Percentiles rank a stretch among this genome's conserved stretches.
These are phyloP conservation scores for Mus spicilegus DNA, from an alignment of 2,113 vertebrate genomes.

Conservation along the genomic window DNA sequence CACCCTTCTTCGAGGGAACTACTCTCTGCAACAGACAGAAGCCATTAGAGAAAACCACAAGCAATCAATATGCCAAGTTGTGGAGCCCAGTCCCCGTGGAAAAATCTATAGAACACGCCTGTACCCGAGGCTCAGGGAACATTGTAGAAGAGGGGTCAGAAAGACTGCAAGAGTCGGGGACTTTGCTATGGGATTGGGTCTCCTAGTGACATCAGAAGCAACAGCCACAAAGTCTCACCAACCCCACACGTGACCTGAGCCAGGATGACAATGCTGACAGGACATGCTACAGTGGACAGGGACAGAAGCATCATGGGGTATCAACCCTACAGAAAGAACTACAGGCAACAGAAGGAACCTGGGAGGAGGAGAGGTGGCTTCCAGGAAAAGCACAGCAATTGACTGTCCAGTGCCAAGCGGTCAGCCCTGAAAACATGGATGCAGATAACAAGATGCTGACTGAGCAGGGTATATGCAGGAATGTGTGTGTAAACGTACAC, in stretches of 20 bases:
- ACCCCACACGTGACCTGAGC: not conserved
- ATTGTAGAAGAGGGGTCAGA: not conserved
- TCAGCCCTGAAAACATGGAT: not conserved
- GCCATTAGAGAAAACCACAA: not conserved
- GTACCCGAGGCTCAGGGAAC: not conserved
- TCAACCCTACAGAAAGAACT: not conserved
- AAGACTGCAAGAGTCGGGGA: not conserved
- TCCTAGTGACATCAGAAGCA: not conserved
- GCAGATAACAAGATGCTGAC: not conserved
- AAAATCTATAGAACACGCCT: not conserved
- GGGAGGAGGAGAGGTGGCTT: too few species aligned
- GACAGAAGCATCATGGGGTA: too few species aligned
- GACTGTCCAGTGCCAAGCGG: not conserved
- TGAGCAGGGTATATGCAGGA: not conserved
- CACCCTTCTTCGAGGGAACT: not conserved
- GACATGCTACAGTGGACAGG: not conserved
- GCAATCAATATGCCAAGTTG: not conserved
- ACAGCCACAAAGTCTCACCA: not conserved
- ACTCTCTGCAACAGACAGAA: not conserved
- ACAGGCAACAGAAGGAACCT: not conserved
- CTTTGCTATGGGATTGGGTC: not conserved
- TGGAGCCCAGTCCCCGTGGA: not conserved
- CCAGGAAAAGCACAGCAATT: not conserved
- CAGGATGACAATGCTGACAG: not conserved
- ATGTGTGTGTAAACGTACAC: not conserved